These are phyloP conservation scores for Callimorpha dominula DNA, from an alignment of 2,888 invertebrate genomes.

Conservation along the genomic window DNA sequence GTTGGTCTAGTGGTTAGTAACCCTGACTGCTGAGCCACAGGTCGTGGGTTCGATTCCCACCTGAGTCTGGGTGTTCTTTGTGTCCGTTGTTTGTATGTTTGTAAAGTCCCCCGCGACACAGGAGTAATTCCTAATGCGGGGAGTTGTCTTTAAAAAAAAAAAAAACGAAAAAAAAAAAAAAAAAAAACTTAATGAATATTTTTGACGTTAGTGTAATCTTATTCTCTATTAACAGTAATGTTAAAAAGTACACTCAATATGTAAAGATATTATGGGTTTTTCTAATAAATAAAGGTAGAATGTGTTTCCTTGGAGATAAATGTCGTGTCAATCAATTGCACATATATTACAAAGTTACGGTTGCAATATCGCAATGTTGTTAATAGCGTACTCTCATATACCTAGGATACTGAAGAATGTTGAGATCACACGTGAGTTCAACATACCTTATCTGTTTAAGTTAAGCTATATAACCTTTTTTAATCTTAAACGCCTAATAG, in stretches of 20 bases:
- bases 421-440: background rate
- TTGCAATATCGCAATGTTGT: background rate
- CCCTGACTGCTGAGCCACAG: too few species aligned
- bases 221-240: background rate
- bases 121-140: too few species aligned
- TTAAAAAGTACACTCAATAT: background rate
- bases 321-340: slow-evolving; percentile 7
- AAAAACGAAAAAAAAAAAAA: too few species aligned
- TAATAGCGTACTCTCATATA: background rate
- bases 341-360: background rate
- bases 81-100: too few species aligned
- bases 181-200: too few species aligned
- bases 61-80: too few species aligned
- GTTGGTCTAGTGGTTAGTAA: too few species aligned
- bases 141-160: too few species aligned
- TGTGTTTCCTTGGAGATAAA: slow-evolving; percentile 5
- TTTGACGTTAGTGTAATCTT: background rate
- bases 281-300: background rate
- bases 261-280: background rate
- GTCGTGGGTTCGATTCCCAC: too few species aligned
- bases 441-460: background rate
- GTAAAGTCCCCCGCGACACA: too few species aligned
- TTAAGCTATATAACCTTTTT: background rate
- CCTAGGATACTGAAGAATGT: background rate
- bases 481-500: too few species aligned